These are phyloP conservation scores for Amphimallon solstitiale DNA, from an alignment of 2,888 invertebrate species.

Conservation along the genomic window DNA sequence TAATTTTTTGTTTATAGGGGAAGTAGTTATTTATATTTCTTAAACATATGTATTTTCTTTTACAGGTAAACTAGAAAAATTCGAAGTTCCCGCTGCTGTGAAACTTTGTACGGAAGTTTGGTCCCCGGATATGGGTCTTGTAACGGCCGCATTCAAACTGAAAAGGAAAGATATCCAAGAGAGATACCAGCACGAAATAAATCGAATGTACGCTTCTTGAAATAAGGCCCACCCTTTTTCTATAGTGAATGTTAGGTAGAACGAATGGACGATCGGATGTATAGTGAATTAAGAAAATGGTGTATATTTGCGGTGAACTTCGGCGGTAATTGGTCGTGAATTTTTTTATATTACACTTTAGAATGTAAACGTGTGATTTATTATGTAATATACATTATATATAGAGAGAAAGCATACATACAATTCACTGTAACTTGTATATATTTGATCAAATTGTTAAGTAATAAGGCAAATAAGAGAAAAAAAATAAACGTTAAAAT, in stretches of 20 bases:
- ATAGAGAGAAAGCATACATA: not conserved
- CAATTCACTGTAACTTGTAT: conserved; percentile 28
- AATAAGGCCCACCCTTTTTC: conserved; percentile 52
- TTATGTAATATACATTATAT: conserved; percentile 9
- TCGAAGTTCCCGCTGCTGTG: conserved; percentile 91
- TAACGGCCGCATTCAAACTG: conserved; percentile 98
- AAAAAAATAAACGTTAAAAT: not conserved
- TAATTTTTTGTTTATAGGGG: not conserved
- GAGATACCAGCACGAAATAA: conserved; percentile 91
- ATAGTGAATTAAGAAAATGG: not conserved
- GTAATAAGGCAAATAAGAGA: not conserved
- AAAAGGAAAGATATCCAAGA: conserved; percentile 97
- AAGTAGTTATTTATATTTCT: not conserved
- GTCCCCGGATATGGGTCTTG: conserved; percentile 97
- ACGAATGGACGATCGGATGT: conserved; percentile 4
- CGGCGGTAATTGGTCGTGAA: conserved; percentile 17
- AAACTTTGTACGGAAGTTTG: conserved; percentile 92
- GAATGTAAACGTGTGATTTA: conserved; percentile 32
- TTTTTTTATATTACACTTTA: conserved; percentile 27
- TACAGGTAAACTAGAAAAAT: conserved; percentile 87
- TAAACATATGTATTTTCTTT: conserved; percentile 33
- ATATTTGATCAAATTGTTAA: conserved; percentile 1
- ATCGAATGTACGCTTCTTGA: conserved; percentile 94
- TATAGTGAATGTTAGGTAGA: conserved; percentile 19
- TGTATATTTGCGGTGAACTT: not conserved